Evolutionary conservation across 2,797 vertebrate species (phyloP), one percentile per base, ranked within the genome.

Genomic region (Phrynocephalus forsythii): DNA sequence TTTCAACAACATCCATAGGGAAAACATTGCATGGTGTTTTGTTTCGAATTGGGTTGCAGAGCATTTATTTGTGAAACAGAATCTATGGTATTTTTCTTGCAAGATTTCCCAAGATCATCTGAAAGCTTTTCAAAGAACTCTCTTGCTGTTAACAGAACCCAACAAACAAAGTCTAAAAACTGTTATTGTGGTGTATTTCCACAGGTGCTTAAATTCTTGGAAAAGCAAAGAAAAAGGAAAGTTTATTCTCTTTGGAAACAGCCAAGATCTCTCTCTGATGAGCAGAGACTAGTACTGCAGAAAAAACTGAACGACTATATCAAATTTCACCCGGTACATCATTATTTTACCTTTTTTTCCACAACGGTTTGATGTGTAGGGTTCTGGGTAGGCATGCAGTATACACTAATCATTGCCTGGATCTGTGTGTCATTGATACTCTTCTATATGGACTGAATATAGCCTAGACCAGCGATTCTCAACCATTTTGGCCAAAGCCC

Each of bases 231-330:
- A 18, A 95, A 92, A 44, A 97, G 93, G 73, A 96, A 92, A 84
- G 83, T 56, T 9, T 93, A 96, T 75, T 87, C 92, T 72, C 80
- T 96, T 85, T 98, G 97, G 97, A 98, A 97, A 92, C 96, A 95
- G 88, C 96, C 96, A 86, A 95, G 66, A 71, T 96, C 97, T 90
- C 96, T 98, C 92, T 97, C 96, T 0, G 98, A 98, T 94, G 96
- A 96, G 86, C 96, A 91, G 81, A 97, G 97, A 94, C 90, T 91
- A 15, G 96, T 97, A 91, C 96, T 99, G 38, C 97, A 97, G 93
- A 96, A 95, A 90, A 97, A 97, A 95, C 97, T 98, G 92, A 97
- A 99, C 88, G 95, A 97, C 38, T 95, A 98, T 93, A 87, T 98
- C 91, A 93, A 94, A 90, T 94, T 94, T n/a, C 97, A 98, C 93